These are phyloP conservation scores for Drosophila lacteicornis DNA, from an alignment of 1,140 invertebrate species.

Conservation along the genomic window DNA sequence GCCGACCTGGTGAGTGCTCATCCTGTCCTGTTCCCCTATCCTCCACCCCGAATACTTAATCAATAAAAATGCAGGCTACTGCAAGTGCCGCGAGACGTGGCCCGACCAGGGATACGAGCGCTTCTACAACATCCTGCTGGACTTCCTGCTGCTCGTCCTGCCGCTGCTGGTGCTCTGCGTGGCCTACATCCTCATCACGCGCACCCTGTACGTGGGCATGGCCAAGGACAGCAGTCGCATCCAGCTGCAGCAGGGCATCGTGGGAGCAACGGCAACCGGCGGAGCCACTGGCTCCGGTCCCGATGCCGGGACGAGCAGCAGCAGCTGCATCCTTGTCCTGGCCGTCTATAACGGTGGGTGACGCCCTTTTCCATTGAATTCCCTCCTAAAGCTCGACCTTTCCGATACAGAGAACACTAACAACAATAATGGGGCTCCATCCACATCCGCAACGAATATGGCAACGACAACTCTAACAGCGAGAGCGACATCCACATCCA, in stretches of 20 bases:
- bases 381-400: neutral
- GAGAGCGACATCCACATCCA: conserved; percentile 12
- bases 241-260: conserved; percentile 8
- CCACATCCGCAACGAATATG: conserved; percentile 19
- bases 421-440: conserved; percentile 53
- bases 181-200: conserved; percentile 91
- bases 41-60: too few relatives aligned
- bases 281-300: neutral
- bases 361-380: neutral
- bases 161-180: conserved; percentile 91
- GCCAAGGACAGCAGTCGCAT: conserved; percentile 42
- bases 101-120: conserved; percentile 87
- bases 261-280: conserved; percentile 13
- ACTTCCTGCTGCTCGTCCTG: conserved; percentile 89
- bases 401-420: conserved; percentile 50
- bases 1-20: conserved; percentile 67
- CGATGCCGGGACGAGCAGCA: conserved; percentile 33
- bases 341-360: conserved; percentile 57
- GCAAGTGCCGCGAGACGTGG: conserved; percentile 92
- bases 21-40: neutral
- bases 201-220: conserved; percentile 90
- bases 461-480: conserved; percentile 43
- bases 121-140: conserved; percentile 91
- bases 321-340: conserved; percentile 59
- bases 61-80: conserved; percentile 55